Base-by-base conservation (phyloP, 2,888 invertebrate species). In the Diadromus collaris region DNA sequence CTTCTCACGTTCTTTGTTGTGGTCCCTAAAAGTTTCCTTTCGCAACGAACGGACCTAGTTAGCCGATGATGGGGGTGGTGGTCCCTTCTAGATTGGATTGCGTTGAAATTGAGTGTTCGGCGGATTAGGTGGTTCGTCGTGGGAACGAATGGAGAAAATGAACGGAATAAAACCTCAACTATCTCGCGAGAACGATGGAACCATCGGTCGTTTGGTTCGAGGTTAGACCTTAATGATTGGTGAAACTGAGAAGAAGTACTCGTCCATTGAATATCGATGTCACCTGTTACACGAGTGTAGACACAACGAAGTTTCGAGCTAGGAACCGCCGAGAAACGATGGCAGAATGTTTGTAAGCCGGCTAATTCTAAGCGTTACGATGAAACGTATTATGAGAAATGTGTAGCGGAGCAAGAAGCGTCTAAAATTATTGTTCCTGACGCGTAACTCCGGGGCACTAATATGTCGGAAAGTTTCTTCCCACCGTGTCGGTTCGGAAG, bases 41-140 rank as follows among this genome's bases (percentile, higher is more conserved):
- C 10, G 41, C 41, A 21, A 10, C 10, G 10, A 38, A 41, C 27
- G 13, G 16, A 67, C 10, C 32, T 46, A 46, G 29, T 46, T 10
- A n/a, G 44, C 6, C 46, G 29, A 10, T 24, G 29, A 29, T n/a
- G 9, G 46, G 24, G 63, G 41, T 27, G n/a, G 19, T 34, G 32
- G 16, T 27, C 9, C 21, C 24, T 6, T 27, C 13, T 10, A 19
- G 56, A 63, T 64, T 72, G n/a, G 41, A 54, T 54, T 63, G 24
- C 29, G 19, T 54, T 54, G 54, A 41, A 72, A 64, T 72, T 64
- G 54, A 72, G 9, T 41, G 32, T 9, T 54, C 41, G 19, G 16
- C 27, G 29, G 41, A 64, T 72, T 63, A 65, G 21, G 34, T 34
- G 54, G 54, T 19, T 24, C 29, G 38, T 29, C 24, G 34, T 41